Evolutionary conservation across 2,113 vertebrate species (phyloP).

Genomic region (Rhineura floridana): DNA sequence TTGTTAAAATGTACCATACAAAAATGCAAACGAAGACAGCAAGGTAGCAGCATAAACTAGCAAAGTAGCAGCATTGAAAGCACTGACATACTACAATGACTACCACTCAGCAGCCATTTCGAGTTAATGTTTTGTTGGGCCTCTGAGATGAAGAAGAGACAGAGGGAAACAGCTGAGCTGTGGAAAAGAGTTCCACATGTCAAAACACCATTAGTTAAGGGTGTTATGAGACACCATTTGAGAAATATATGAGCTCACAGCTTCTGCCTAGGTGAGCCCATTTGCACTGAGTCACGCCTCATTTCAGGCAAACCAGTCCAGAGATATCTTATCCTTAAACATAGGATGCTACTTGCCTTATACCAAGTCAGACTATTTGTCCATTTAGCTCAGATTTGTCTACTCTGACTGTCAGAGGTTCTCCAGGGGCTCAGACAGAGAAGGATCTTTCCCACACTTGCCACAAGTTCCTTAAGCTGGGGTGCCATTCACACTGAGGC

Average conservation of each 20-base stretch:
- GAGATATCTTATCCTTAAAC: neutral
- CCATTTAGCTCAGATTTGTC: neutral
- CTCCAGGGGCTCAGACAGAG: neutral
- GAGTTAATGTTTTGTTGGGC: neutral
- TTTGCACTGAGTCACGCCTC: neutral
- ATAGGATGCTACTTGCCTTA: too few relatives aligned
- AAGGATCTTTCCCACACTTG: neutral
- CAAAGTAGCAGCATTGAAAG: too few relatives aligned
- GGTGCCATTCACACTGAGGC: neutral
- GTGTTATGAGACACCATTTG: neutral
- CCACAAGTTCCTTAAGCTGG: neutral
- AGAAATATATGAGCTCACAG: neutral
- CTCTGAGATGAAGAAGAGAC: neutral
- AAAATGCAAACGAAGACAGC: too few relatives aligned
- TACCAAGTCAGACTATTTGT: neutral
- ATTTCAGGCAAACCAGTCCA: neutral
- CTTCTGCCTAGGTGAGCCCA: neutral
- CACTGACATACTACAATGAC: too few relatives aligned
- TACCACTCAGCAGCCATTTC: too few relatives aligned
- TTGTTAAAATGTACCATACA: too few relatives aligned
- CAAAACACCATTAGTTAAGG: neutral
- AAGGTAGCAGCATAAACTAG: too few relatives aligned
- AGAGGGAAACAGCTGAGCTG: neutral
- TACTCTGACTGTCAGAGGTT: neutral
- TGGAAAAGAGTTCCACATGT: neutral